Percentiles rank a stretch among this genome's conserved stretches.
phyloP scores from a whole-genome alignment of 1,140 invertebrate species.

The Sitophilus oryzae region DNA sequence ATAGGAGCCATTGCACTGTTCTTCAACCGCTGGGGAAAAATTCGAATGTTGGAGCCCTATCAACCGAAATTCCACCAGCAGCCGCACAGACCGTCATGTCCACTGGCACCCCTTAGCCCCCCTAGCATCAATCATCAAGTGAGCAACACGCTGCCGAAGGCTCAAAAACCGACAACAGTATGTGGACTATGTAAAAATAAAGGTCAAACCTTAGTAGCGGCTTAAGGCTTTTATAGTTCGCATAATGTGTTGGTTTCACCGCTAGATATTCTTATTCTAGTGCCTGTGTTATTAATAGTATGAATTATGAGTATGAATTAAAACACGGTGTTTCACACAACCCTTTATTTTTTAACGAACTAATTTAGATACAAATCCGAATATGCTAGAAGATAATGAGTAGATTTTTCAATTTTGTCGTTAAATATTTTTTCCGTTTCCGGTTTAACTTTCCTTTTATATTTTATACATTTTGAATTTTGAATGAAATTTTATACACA shows the following conservation, averaged over 20 bases:
- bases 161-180: constrained; percentile 25
- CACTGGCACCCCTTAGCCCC: constrained; percentile 50
- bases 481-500: no score
- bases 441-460: no score
- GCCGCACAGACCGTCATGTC: constrained; percentile 62
- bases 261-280: no score
- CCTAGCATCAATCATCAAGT: constrained; percentile 42
- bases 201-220: not conserved
- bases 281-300: no score
- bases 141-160: constrained; percentile 28
- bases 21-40: constrained; percentile 83
- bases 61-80: constrained; percentile 74
- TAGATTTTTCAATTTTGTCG: no score
- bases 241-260: not conserved
- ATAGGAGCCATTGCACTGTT: constrained; percentile 71
- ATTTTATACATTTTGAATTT: no score
- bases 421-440: no score
- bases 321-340: no score
- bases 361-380: no score
- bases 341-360: no score
- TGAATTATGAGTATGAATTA: no score
- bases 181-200: not conserved
- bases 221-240: not conserved
- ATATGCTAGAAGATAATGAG: no score
- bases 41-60: constrained; percentile 74